Conservation (phyloP, 2,113 vertebrate species). For the Rhagologus leucostigma region DNA sequence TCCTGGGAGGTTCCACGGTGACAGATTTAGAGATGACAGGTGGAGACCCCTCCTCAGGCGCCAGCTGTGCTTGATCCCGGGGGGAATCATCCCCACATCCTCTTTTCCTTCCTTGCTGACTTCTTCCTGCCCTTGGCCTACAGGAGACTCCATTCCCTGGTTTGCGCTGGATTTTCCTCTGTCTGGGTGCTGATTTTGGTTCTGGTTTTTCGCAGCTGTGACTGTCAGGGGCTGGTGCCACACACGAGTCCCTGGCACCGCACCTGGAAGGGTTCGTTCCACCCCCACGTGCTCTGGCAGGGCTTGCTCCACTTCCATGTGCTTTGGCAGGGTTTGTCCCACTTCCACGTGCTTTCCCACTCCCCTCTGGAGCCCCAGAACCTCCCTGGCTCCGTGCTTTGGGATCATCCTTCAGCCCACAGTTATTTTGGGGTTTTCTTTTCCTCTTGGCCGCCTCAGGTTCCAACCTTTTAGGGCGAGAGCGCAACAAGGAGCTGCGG, state of each 20-base stretch:
- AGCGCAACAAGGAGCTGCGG: accelerated
- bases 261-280: not conserved
- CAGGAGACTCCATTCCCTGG: accelerated
- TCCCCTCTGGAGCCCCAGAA: not conserved
- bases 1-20: accelerated
- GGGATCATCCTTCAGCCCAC: accelerated
- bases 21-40: not conserved
- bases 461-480: accelerated
- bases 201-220: accelerated
- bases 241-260: accelerated
- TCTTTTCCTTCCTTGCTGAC: not conserved
- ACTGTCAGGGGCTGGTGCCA: accelerated
- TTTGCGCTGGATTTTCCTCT: not conserved
- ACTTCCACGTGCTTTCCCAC: accelerated
- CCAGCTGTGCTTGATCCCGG: accelerated
- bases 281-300: accelerated
- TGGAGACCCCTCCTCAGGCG: not conserved
- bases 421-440: accelerated
- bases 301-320: not conserved
- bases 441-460: not conserved
- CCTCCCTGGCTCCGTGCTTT: accelerated
- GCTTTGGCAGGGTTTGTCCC: not conserved
- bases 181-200: accelerated
- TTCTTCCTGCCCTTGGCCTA: not conserved
- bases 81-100: accelerated